Base-by-base conservation (phyloP, 1,140 invertebrate species). In the Lasioglossum albipes region DNA sequence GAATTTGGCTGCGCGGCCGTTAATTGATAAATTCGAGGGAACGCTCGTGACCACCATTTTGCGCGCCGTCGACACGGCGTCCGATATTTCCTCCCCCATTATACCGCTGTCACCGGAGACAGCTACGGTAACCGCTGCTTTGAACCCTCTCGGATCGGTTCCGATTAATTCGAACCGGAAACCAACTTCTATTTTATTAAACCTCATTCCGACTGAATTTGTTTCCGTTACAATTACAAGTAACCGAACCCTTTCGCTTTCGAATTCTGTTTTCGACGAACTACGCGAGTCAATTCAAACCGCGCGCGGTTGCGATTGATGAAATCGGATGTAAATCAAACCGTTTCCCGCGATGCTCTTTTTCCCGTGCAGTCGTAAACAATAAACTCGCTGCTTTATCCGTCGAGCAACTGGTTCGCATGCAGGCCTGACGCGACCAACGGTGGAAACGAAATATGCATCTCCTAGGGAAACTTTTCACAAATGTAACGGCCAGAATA, bases 11-110 rank as follows among this genome's bases (percentile, higher is more conserved):
- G 66, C 18, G 22, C 57, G 49, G 7, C 4, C 13, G 22, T 27
- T 74, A 74, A 79, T 74, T 74, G 62, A 36, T 49, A 74, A 79
- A 79, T 66, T 61, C 36, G 61, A 31, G 27, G 5, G 36, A 27
- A 66, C 41, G 6, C 49, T 52, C 42, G 70, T 67, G 65, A 74
- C 62, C 52, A 73, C 62, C 41, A 71, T 79, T 79, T 79, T 74
- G 65, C 62, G 27, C 62, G 36, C 70, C 49, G 61, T 22, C 70
- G 18, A 79, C 52, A 74, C 62, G 20, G 7, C 27, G 27, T 7
- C 70, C 49, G 52, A 79, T 74, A 74, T 31, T 74, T 66, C 70
- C 49, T 6, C 57, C 61, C 62, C 65, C 71, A 64, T 73, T 74
- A 65, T 41, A 42, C 27, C 62, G 7, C 62, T 45, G 52, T 27